phyloP scores from a whole-genome alignment of 1,140 invertebrate genomes.

The Cotesia glomerata region DNA sequence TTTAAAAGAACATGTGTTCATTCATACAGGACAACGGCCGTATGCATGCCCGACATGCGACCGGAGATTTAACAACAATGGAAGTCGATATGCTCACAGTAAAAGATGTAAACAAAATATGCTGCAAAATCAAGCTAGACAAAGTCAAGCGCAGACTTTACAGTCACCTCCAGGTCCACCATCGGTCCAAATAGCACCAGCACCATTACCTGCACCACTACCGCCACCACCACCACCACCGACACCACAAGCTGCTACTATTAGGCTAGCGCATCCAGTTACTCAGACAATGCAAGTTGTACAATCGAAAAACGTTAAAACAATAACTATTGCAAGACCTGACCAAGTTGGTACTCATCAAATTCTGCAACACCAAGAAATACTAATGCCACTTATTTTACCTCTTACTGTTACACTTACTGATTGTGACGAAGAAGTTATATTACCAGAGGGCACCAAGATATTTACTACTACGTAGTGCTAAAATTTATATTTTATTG shows the following conservation, averaged over 20 bases:
- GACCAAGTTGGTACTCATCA: constrained; percentile 46
- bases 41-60: constrained; percentile 61
- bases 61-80: constrained; percentile 60
- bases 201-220: neutral
- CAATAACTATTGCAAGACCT: constrained; percentile 55
- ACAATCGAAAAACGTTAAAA: constrained; percentile 58
- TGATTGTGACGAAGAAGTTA: constrained; percentile 59
- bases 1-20: constrained; percentile 69
- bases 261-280: constrained; percentile 9
- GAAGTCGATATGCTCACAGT: constrained; percentile 60
- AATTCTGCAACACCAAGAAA: constrained; percentile 58
- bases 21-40: constrained; percentile 68
- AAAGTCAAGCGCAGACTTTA: constrained; percentile 16
- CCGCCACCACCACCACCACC: constrained; percentile 7
- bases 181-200: neutral
- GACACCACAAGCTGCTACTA: neutral
- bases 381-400: constrained; percentile 58
- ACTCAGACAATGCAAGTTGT: constrained; percentile 42
- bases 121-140: constrained; percentile 43
- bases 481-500: neutral
- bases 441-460: constrained; percentile 59
- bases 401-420: constrained; percentile 58
- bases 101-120: constrained; percentile 59
- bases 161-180: neutral
- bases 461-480: constrained; percentile 56